These are phyloP conservation scores for Keiferia lycopersicella DNA, from an alignment of 2,888 invertebrate genomes.

Conservation along the genomic window DNA sequence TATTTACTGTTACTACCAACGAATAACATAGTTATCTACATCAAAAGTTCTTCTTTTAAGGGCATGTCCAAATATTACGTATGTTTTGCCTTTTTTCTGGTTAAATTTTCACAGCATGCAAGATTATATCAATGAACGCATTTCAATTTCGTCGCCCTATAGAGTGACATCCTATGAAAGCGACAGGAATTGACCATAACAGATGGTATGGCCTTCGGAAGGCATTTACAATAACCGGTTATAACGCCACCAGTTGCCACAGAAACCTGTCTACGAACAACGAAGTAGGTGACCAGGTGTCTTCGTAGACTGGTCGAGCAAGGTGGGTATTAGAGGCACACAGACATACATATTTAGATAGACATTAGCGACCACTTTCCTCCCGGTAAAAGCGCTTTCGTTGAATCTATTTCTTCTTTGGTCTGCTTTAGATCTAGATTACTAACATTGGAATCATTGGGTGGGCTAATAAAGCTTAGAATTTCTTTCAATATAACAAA, in stretches of 20 bases:
- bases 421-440: conserved; percentile 3
- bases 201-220: conserved; percentile 19
- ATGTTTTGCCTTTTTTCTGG: not conserved
- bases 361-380: conserved; percentile 13
- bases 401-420: conserved; percentile 18
- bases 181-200: conserved; percentile 17
- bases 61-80: not conserved
- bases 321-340: conserved; percentile 10
- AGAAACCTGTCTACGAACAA: not conserved
- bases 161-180: conserved; percentile 15
- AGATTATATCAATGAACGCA: not conserved
- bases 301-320: not conserved
- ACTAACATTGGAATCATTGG: not conserved
- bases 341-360: conserved; percentile 19
- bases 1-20: too few species aligned
- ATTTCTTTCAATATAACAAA: not conserved
- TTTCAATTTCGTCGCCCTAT: conserved; percentile 9
- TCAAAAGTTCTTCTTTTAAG: not conserved
- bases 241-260: not conserved
- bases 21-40: too few species aligned
- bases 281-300: conserved; percentile 9
- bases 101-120: not conserved
- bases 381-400: conserved; percentile 21
- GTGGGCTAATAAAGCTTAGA: not conserved
- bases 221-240: conserved; percentile 9